Evolutionary conservation across 2,797 vertebrate genomes (phyloP).

Genomic region (Eptatretus atami): DNA sequence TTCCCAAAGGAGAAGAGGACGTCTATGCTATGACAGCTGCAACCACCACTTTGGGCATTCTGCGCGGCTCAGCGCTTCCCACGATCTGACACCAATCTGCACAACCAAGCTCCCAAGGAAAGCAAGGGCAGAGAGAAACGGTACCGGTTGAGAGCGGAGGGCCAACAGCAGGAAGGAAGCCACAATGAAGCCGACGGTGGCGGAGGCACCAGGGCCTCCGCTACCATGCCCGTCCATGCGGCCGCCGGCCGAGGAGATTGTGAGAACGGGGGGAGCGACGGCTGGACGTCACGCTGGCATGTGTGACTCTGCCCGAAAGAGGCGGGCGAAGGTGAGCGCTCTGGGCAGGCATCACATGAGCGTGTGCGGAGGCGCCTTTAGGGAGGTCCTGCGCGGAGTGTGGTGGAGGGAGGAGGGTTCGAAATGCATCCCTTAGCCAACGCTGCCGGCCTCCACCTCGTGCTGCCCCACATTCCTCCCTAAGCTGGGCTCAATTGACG

Average conservation of each 20-base stretch:
- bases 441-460: not conserved
- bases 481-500: too few species aligned
- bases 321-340: not conserved
- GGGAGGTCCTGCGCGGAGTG: not conserved
- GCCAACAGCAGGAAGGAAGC: not conserved
- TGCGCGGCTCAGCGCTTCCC: not conserved
- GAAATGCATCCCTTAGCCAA: not conserved
- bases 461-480: too few species aligned
- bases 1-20: not conserved
- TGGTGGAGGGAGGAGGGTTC: not conserved
- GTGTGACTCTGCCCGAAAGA: not conserved
- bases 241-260: constrained; percentile 24
- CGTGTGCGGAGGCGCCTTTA: not conserved
- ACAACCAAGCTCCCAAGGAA: not conserved
- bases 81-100: not conserved
- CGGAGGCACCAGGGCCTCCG: constrained; percentile 35
- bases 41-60: not conserved
- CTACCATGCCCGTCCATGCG: constrained; percentile 99
- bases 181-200: not conserved
- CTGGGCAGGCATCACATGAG: not conserved
- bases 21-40: not conserved
- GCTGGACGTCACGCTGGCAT: not conserved
- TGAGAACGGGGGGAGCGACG: not conserved
- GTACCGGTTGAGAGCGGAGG: not conserved
- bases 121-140: not conserved